These are phyloP conservation scores for Catagonus wagneri DNA, from an alignment of 2,113 vertebrate genomes.

Conservation along the genomic window DNA sequence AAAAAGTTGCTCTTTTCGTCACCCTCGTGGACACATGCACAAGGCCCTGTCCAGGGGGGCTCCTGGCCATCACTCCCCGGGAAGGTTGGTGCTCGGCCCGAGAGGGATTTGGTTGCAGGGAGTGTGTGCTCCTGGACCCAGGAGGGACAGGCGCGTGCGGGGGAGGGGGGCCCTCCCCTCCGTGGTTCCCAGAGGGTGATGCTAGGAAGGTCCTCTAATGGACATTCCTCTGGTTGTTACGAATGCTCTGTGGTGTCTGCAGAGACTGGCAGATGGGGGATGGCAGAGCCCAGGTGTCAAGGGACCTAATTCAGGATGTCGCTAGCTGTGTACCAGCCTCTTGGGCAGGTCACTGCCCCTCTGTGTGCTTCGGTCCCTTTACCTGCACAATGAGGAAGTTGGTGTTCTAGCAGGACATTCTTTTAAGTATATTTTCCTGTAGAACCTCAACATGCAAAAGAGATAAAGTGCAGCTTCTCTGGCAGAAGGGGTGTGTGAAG, in stretches of 20 bases:
- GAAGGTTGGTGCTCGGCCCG: not conserved
- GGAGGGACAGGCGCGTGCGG: not conserved
- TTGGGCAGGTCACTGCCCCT: not conserved
- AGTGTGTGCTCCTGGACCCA: not conserved
- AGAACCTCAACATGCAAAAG: not conserved
- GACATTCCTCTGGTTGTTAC: no score
- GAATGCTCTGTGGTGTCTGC: not conserved
- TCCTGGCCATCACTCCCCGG: not conserved
- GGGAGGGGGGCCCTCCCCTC: not conserved
- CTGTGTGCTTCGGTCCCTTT: not conserved
- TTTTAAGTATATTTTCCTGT: not conserved
- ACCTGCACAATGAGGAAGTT: not conserved
- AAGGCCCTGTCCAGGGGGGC: not conserved
- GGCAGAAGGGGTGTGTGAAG: not conserved
- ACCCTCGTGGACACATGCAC: accelerated
- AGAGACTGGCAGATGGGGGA: not conserved
- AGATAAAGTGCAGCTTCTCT: not conserved
- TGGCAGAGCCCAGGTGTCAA: accelerated
- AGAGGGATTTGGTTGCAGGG: not conserved
- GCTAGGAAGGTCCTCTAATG: accelerated
- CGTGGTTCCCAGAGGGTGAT: not conserved
- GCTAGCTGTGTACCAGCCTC: not conserved
- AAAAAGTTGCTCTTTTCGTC: not conserved
- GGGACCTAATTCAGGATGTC: not conserved
- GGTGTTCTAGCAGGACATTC: not conserved